Percentiles rank a stretch among this genome's conserved stretches.
phyloP scores from a whole-genome alignment of 2,797 vertebrate species.

The Aphelocoma californica region DNA sequence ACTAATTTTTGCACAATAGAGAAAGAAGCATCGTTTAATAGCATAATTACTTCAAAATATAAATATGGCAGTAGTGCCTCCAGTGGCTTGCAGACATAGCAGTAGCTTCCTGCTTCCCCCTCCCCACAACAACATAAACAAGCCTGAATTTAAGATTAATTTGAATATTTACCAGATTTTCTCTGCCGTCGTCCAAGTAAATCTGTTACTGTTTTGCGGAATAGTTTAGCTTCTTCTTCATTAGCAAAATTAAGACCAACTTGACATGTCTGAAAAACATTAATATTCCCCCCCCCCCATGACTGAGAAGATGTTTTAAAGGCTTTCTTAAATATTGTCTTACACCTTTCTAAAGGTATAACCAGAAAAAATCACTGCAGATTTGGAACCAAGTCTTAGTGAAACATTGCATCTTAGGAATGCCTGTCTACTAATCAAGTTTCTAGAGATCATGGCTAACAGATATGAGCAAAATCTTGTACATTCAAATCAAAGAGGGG shows the following conservation, averaged over 20 bases:
- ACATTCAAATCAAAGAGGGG: background rate
- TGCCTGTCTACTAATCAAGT: background rate
- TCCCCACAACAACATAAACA: background rate
- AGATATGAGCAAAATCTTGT: background rate
- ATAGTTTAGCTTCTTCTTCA: conserved; percentile 95
- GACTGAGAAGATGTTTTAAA: conserved; percentile 34
- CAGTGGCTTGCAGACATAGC: background rate
- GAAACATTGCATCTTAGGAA: background rate
- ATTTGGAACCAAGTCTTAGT: background rate
- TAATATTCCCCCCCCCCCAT: background rate
- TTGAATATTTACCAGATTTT: conserved; percentile 84
- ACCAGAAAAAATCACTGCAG: background rate
- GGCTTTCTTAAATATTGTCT: background rate
- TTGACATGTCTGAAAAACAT: conserved; percentile 86
- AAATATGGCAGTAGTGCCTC: background rate
- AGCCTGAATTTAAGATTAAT: conserved; percentile 35
- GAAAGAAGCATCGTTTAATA: background rate
- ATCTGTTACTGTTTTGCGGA: conserved; percentile 86
- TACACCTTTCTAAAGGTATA: background rate
- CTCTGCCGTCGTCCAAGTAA: conserved; percentile 89
- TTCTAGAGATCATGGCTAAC: background rate
- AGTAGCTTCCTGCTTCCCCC: background rate
- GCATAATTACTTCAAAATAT: background rate
- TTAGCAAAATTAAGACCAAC: conserved; percentile 97
- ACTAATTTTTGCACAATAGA: background rate